Conservation (phyloP, 1,140 invertebrate species). For the Lanistes nyassanus region DNA sequence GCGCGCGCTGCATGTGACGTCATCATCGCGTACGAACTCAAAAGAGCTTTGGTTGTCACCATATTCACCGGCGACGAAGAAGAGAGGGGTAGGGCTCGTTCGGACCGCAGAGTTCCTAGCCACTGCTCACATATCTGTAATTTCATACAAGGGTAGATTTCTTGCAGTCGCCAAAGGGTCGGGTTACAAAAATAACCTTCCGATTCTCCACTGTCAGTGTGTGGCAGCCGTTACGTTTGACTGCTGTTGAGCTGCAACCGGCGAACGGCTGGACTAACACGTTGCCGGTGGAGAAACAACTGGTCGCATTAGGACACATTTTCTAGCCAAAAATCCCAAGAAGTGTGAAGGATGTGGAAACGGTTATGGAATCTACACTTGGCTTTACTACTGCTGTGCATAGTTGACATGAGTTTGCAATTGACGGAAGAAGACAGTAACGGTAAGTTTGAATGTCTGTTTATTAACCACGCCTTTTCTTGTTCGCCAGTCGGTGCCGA, state of each 20-base stretch:
- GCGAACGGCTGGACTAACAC: neutral
- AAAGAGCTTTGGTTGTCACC: no score
- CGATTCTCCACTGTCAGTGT: neutral
- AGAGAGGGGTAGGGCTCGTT: no score
- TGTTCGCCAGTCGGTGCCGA: neutral
- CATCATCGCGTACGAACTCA: no score
- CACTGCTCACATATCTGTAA: no score
- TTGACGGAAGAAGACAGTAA: neutral
- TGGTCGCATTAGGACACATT: neutral
- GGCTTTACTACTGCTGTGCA: neutral
- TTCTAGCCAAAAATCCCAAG: neutral
- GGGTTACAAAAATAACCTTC: neutral
- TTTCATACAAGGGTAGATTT: no score
- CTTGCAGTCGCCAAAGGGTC: no score
- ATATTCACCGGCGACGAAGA: no score
- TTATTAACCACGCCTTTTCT: neutral
- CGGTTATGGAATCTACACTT: conserved; percentile 1
- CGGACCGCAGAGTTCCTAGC: no score
- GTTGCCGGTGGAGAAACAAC: neutral
- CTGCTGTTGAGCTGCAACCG: neutral
- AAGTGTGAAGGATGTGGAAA: conserved; percentile 7
- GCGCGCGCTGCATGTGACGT: no score
- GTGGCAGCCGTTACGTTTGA: neutral
- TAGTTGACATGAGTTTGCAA: neutral
- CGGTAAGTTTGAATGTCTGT: neutral